A percentile compares a stretch with the other conserved stretches of the same genome.
Evolutionary conservation across 2,888 invertebrate genomes (phyloP).

Genomic region (Orchesellides sinensis): DNA sequence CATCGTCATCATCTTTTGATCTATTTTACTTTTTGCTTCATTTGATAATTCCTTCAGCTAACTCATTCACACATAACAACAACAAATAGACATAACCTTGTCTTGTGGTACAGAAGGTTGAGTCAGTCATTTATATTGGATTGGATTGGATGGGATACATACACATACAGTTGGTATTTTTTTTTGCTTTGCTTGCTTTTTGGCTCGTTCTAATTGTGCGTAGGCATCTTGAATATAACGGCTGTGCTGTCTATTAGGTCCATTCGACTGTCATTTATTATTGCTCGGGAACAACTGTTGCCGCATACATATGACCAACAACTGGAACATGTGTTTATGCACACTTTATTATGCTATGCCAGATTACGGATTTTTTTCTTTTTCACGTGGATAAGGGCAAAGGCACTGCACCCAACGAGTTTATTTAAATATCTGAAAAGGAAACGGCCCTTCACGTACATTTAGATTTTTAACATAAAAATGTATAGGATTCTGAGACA

Average conservation of each 20-base stretch:
- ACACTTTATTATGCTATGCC: not conserved
- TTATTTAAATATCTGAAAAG: too few species aligned
- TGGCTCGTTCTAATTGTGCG: not conserved
- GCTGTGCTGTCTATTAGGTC: not conserved
- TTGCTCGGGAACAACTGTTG: conserved; percentile 9
- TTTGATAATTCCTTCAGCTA: too few species aligned
- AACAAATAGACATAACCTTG: too few species aligned
- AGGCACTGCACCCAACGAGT: too few species aligned
- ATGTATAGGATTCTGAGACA: too few species aligned
- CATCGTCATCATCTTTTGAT: not conserved
- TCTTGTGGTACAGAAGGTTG: not conserved
- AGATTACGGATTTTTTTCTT: not conserved
- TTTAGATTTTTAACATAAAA: too few species aligned
- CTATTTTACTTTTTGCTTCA: conserved; percentile 32
- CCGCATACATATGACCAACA: not conserved
- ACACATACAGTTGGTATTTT: not conserved
- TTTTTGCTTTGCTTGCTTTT: too few species aligned
- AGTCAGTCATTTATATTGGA: too few species aligned
- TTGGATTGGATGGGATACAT: not conserved
- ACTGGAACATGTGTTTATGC: not conserved
- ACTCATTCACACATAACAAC: conserved; percentile 27
- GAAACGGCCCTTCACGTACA: too few species aligned
- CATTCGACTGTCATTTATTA: conserved; percentile 13
- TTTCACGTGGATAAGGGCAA: not conserved
- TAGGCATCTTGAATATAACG: not conserved